Percentiles rank a stretch among this genome's conserved stretches.
phyloP scores from a whole-genome alignment of 2,888 invertebrate species.

The Agrotis clavis region DNA sequence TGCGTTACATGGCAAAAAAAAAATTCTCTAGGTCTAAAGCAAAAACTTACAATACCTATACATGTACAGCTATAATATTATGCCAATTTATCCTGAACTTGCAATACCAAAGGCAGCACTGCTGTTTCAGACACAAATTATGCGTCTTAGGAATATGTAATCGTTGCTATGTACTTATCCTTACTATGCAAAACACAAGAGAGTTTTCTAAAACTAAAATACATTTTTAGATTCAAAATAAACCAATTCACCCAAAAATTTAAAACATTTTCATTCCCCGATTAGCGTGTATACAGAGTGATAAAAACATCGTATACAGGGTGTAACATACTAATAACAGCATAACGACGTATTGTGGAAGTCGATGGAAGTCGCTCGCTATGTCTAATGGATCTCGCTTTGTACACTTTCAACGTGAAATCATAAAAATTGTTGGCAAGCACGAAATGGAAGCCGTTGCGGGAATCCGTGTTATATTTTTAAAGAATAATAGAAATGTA shows the following conservation, averaged over 20 bases:
- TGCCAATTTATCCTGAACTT: too few species aligned
- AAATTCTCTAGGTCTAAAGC: too few species aligned
- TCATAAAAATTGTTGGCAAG: conserved; percentile 63
- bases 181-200: not conserved
- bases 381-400: conserved; percentile 67
- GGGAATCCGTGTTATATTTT: conserved; percentile 37
- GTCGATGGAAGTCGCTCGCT: conserved; percentile 54
- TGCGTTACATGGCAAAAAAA: too few species aligned
- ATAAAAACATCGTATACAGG: conserved; percentile 33
- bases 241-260: not conserved
- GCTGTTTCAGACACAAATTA: too few species aligned
- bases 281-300: conserved; percentile 15
- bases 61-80: too few species aligned
- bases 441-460: conserved; percentile 35
- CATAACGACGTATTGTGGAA: conserved; percentile 60
- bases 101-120: too few species aligned
- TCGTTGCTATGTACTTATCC: not conserved
- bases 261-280: conserved; percentile 2
- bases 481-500: conserved; percentile 32
- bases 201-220: not conserved
- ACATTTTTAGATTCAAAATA: not conserved
- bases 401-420: conserved; percentile 67
- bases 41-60: too few species aligned
- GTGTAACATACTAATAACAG: conserved; percentile 58
- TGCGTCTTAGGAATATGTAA: too few species aligned